Evolutionary conservation across 1,140 invertebrate species (phyloP).

Genomic region (Wasmannia auropunctata): DNA sequence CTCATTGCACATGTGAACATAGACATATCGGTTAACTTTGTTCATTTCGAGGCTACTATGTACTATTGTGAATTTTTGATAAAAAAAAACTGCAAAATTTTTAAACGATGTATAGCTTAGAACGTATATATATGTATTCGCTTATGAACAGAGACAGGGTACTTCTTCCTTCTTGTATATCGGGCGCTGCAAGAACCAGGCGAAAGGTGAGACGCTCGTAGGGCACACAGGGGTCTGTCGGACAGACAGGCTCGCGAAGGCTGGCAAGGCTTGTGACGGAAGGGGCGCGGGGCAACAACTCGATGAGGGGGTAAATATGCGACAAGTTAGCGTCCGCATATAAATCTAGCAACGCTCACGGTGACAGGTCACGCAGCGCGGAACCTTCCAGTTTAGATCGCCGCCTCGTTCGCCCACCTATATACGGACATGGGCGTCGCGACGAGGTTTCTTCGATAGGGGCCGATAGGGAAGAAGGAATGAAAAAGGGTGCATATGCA

Average conservation of each 20-base stretch:
- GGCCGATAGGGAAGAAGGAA: background rate
- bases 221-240: background rate
- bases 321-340: conserved; percentile 84
- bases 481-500: background rate
- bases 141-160: background rate
- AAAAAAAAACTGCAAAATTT: background rate
- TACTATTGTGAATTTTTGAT: background rate
- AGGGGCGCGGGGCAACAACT: conserved; percentile 35
- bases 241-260: conserved; percentile 39
- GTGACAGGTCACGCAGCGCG: conserved; percentile 84
- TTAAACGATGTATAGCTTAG: background rate
- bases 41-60: background rate
- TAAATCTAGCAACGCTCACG: conserved; percentile 84
- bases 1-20: background rate
- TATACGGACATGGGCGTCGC: conserved; percentile 42
- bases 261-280: conserved; percentile 53
- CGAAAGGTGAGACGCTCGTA: background rate
- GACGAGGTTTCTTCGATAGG: conserved; percentile 20
- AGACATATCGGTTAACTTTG: background rate
- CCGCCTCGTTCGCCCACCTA: conserved; percentile 70
- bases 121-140: too few species aligned
- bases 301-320: conserved; percentile 82
- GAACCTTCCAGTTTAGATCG: conserved; percentile 74
- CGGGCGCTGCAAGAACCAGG: background rate
- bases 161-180: background rate